These are phyloP conservation scores for Ennomos erosarius DNA, from an alignment of 2,888 invertebrate species.

Conservation along the genomic window DNA sequence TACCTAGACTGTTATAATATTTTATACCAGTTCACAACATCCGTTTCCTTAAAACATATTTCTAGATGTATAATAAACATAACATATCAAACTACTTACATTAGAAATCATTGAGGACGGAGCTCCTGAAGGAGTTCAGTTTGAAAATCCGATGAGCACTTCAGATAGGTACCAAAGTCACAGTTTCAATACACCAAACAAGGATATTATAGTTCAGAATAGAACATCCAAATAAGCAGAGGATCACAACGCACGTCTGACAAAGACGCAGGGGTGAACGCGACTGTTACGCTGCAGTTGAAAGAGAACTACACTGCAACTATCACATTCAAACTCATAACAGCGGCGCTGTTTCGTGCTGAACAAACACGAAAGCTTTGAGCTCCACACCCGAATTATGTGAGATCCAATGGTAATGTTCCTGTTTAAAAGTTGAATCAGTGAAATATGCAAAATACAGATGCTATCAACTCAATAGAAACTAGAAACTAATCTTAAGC, in stretches of 20 bases:
- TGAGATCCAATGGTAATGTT: conserved; percentile 5
- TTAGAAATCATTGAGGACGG: conserved; percentile 32
- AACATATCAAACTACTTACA: conserved; percentile 20
- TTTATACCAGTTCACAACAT: conserved; percentile 16
- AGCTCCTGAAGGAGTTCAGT: conserved; percentile 35
- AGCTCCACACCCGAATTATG: conserved; percentile 5
- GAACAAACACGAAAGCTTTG: conserved; percentile 18
- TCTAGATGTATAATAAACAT: conserved; percentile 23
- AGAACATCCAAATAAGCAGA: conserved; percentile 24
- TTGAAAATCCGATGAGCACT: conserved; percentile 49
- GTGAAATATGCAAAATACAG: conserved; percentile 9
- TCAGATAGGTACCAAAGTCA: conserved; percentile 49
- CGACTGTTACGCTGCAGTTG: conserved; percentile 57
- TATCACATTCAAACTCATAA: conserved; percentile 42
- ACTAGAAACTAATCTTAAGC: conserved; percentile 11
- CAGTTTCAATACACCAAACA: conserved; percentile 40
- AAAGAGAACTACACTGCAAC: conserved; percentile 52
- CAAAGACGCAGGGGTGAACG: conserved; percentile 60
- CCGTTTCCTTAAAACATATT: conserved; percentile 23
- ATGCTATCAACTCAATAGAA: conserved; percentile 13
- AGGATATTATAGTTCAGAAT: conserved; percentile 18
- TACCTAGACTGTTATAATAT: conserved; percentile 36
- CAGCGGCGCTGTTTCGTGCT: conserved; percentile 18
- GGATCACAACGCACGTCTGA: conserved; percentile 56
- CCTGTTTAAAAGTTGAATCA: conserved; percentile 7